These are phyloP conservation scores for Sarcophaga bullata DNA, from an alignment of 1,140 invertebrate genomes.

Conservation along the genomic window DNA sequence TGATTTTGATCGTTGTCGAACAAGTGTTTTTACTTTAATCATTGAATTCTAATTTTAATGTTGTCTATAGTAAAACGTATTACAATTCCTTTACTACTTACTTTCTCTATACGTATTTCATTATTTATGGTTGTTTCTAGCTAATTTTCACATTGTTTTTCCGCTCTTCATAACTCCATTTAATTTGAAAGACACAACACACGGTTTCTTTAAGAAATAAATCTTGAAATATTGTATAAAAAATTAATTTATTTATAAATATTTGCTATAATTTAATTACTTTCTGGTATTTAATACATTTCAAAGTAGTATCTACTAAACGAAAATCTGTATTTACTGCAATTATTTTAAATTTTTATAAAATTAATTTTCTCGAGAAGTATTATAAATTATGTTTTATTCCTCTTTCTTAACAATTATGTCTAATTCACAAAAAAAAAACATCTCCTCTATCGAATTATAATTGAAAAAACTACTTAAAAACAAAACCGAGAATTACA, in stretches of 20 bases:
- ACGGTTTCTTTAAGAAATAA: conserved; percentile 2
- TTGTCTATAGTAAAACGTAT: not conserved
- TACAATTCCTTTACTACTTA: no score
- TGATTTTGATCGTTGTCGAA: not conserved
- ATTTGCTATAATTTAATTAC: not conserved
- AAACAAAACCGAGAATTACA: not conserved
- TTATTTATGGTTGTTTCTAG: no score
- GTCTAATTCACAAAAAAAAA: not conserved
- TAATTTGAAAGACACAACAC: no score
- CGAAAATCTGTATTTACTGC: no score
- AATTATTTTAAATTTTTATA: not conserved
- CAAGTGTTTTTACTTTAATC: conserved; percentile 9
- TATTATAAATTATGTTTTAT: not conserved
- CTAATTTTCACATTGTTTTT: not conserved
- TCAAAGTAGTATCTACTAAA: no score
- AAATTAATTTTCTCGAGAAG: not conserved
- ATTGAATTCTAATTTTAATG: conserved; percentile 5
- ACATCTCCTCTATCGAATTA: not conserved
- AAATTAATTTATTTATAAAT: not conserved
- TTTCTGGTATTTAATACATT: not conserved
- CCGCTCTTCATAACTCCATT: not conserved
- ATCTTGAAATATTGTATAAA: not conserved
- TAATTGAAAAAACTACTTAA: not conserved
- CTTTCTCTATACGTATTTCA: no score
- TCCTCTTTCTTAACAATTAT: not conserved